These are phyloP conservation scores for Cacoxenus indagator DNA, from an alignment of 2,888 invertebrate genomes.

Conservation along the genomic window DNA sequence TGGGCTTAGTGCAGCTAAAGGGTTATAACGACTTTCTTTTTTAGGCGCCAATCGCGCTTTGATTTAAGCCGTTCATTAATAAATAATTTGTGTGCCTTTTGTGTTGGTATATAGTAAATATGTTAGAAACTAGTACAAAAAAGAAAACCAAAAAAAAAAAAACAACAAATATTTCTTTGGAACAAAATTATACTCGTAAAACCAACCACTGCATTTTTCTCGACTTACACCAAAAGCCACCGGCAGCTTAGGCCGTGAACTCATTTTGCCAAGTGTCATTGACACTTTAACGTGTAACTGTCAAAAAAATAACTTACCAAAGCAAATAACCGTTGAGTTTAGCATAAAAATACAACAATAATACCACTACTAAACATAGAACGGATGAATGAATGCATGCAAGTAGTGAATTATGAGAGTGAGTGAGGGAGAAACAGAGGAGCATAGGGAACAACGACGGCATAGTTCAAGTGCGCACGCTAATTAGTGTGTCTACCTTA, in stretches of 20 bases:
- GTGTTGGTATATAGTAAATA: too few relatives aligned
- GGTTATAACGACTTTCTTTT: not conserved
- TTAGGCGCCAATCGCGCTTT: not conserved
- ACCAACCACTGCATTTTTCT: constrained; percentile 28
- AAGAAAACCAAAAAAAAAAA: too few relatives aligned
- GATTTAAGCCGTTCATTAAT: constrained; percentile 1
- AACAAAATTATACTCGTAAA: constrained; percentile 15
- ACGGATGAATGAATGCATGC: not conserved
- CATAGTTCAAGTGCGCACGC: not conserved
- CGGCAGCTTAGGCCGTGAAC: not conserved
- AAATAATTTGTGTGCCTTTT: not conserved
- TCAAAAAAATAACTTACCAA: constrained; percentile 1
- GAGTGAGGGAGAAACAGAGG: too few relatives aligned
- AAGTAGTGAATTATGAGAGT: too few relatives aligned
- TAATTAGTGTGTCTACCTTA: constrained; percentile 1
- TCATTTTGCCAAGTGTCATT: constrained; percentile 15
- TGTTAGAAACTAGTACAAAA: too few relatives aligned
- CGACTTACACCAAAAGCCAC: not conserved
- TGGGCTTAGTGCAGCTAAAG: not conserved
- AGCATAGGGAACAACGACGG: too few relatives aligned
- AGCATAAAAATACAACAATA: not conserved
- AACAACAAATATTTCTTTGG: too few relatives aligned
- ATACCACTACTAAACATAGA: not conserved
- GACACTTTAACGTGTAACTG: constrained; percentile 17
- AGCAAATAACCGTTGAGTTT: not conserved